Evolutionary conservation across 1,140 invertebrate species (phyloP), one percentile per base, ranked within the genome.

Genomic region (Trinorchestia longiramus): DNA sequence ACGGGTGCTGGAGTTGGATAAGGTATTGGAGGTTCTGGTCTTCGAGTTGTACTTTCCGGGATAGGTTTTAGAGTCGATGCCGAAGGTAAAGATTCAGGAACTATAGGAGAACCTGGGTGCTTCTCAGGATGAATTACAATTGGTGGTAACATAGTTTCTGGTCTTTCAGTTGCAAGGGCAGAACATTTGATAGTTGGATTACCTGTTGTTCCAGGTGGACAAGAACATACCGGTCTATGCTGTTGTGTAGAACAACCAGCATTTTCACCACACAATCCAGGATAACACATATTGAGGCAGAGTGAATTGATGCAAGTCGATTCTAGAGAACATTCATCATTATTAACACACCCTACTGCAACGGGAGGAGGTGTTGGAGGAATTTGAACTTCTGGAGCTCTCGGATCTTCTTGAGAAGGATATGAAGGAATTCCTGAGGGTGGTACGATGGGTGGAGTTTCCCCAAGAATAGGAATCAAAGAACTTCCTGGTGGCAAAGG

Each of bases 111-210:
- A 98, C 97, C 41, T 45, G 41, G 42, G 23, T 43, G 8, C 36
- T 43, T 88, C 8, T 92, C 90, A 41, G 90, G 98, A 98, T 97
- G 99, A 99, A 96, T 98, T 98, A 23, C 99, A 98, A 97, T 99
- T 99, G 11, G 98, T 97, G 96, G 99, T 99, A 97, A 98, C 99
- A 53, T 47, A 8, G n/a, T 77, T 41, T 45, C 43, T 53, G 96
- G 96, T 47, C 62, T 87, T 53, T 96, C 96, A 47, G 95, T 96
- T 0, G 96, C n/a, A 43, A 95, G 11, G 41, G 96, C 96, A 41
- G 77, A 40, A 96, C 96, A 96, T 87, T 95, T 53, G 87, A n/a
- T n/a, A n/a, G n/a, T n/a, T n/a, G n/a, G n/a, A n/a, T n/a, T n/a
- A n/a, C n/a, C n/a, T n/a, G n/a, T n/a, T n/a, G n/a, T n/a, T n/a